Base-by-base conservation (phyloP, 2,888 invertebrate genomes). In the Nomada fabriciana region DNA sequence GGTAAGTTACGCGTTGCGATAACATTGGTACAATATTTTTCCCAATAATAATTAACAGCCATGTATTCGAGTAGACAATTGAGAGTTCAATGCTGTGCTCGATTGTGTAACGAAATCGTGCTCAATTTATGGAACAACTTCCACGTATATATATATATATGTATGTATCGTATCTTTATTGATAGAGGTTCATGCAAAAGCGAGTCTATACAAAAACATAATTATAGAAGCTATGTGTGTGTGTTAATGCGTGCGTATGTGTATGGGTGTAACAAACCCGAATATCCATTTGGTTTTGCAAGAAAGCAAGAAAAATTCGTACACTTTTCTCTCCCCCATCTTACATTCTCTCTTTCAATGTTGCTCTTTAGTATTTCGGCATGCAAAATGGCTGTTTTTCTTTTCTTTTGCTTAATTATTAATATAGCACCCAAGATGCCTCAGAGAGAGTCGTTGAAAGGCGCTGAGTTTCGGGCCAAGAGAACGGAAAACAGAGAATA, bases 241-340 rank as follows among this genome's bases (percentile, higher is more conserved):
- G 2, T 7, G n/a, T 20, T 20, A 55, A 61, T 18, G 60, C 25
- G 5, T 57, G 36, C 36, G 36, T 36, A 7, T 29, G 29, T 36
- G 36, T 36, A 36, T 36, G 36, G 36, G 36, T 36, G 9, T 36
- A 36, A 36, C 36, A 36, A 36, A 36, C 36, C 36, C 36, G 36
- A 36, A 36, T 36, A 36, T 36, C 36, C 36, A 36, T 36, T 36
- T 36, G 7, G 36, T 36, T 36, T 36, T 85, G 75, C 77, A 83
- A 85, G 80, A 83, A 81, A 86, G 77, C 71, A 83, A 82, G 77
- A 85, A 79, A 83, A 53, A 47, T 13, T 47, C 43, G 61, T 25
- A 20, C 43, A 10, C 52, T 42, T 1, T 53, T 64, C 2, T 29
- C 20, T 20, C 55, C 57, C 23, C 13, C 25, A 20, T 57, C 18